phyloP scores from a whole-genome alignment of 2,113 vertebrate genomes.

The Sitta europaea region DNA sequence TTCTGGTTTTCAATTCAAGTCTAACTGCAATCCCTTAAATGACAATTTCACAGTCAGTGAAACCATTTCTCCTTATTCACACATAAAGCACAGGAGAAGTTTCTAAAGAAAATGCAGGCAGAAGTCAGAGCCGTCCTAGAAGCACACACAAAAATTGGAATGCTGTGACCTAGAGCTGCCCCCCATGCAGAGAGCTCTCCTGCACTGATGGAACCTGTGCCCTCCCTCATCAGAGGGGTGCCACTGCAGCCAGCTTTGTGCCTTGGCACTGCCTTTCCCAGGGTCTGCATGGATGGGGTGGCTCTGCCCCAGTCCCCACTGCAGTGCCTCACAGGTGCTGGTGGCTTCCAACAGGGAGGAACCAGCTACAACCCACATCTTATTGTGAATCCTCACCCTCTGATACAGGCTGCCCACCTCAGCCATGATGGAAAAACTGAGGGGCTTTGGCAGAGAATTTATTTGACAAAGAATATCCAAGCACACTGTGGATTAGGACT shows the following conservation, averaged over 20 bases:
- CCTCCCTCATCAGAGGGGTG: background rate
- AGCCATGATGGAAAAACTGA: background rate
- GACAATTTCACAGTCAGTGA: background rate
- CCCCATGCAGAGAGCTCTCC: background rate
- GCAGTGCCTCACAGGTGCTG: background rate
- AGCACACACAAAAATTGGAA: background rate
- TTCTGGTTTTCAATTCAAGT: background rate
- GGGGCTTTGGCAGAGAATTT: background rate
- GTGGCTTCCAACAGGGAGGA: background rate
- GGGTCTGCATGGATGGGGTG: background rate
- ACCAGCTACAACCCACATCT: background rate
- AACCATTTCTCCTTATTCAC: background rate
- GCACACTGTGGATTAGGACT: background rate
- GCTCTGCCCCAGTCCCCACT: no score
- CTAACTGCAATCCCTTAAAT: background rate
- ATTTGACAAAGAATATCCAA: background rate
- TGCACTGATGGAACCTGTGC: background rate
- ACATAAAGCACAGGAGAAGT: background rate
- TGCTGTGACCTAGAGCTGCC: background rate
- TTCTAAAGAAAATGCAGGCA: background rate
- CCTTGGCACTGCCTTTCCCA: background rate
- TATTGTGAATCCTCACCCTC: background rate
- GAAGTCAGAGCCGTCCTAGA: background rate
- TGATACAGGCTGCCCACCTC: accelerated
- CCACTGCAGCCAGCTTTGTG: background rate